Base-by-base conservation (phyloP, 1,140 invertebrate genomes). In the Aphidius gifuensis region DNA sequence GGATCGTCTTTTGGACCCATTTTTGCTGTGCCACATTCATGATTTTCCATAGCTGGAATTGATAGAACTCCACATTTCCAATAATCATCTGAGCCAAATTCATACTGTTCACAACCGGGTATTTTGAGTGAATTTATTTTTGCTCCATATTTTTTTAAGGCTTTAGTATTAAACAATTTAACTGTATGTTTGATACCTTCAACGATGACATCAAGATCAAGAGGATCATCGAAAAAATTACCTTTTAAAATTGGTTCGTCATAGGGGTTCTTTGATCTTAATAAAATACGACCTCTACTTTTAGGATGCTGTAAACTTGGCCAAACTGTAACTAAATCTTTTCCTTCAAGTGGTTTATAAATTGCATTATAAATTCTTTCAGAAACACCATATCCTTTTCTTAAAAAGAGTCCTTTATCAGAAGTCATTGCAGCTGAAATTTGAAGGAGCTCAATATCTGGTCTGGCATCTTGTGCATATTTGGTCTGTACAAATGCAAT, bases 241-340 rank as follows among this genome's bases (percentile, higher is more conserved):
- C 96, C 90, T 77, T 96, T 86, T 64, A 98, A 93, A 9, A 89
- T 72, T 0, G 96, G 96, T 70, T 89, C 88, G 21, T 90, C 85
- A 60, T 90, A 91, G 0, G 96, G 96, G 80, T 97, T 91, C 66
- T 86, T 85, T 0, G 94, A 93, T 4, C 93, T 79, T 42, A 96
- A 76, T 32, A 64, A 69, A 6, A 86, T 68, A 5, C 66, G 65
- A 1, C 85, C 85, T 23, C 64, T 66, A 53, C 84, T 85, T 56
- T 76, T 71, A 0, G 85, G 84, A 9, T 82, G 71, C 66, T 85
- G 66, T 11, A 78, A 63, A 11, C 73, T 69, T 0, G 78, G 79
- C 43, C 72, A 64, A 9, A 79, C 66, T 76, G 85, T 82, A 3
- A 85, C 82, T 5, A 85, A 84, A 23, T 84, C 80, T 9, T 72